Evolutionary conservation across 2,888 invertebrate genomes (phyloP).

Genomic region (Xestoiulus laeticollis): DNA sequence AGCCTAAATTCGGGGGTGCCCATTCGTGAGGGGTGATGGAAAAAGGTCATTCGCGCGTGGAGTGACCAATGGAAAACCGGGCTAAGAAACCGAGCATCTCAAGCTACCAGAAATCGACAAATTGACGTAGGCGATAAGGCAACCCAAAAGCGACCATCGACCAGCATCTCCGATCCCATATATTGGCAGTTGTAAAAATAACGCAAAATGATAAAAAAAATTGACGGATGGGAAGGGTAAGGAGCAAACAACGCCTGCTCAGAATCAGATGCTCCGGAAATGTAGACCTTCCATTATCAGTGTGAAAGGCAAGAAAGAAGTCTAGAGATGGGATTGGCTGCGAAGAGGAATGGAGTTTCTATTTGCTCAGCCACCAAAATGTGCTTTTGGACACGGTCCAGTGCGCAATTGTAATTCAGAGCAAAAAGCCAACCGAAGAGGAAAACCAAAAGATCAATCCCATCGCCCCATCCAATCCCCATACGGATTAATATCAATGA

Average conservation of each 20-base stretch:
- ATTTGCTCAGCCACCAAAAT: conserved; percentile 38
- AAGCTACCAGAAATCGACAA: conserved; percentile 41
- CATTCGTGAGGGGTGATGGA: background rate
- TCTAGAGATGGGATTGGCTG: background rate
- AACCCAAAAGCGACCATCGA: conserved; percentile 28
- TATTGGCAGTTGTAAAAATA: conserved; percentile 46
- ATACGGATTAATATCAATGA: conserved; percentile 8
- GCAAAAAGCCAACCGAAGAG: conserved; percentile 25
- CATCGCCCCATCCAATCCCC: conserved; percentile 6
- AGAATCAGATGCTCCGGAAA: conserved; percentile 10
- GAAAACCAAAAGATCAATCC: conserved; percentile 45
- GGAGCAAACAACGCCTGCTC: background rate
- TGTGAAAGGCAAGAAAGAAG: background rate
- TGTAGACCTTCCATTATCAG: background rate
- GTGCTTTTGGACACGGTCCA: conserved; percentile 43
- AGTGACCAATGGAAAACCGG: conserved; percentile 1
- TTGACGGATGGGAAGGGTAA: conserved; percentile 22
- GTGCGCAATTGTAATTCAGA: conserved; percentile 40
- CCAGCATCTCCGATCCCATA: conserved; percentile 29
- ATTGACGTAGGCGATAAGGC: conserved; percentile 25
- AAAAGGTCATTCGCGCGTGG: conserved; percentile 19
- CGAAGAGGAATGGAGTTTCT: conserved; percentile 4
- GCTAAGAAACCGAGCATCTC: background rate
- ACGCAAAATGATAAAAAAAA: background rate
- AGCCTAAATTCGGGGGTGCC: too few species aligned